These are phyloP conservation scores for Eutolmus rufibarbis DNA, from an alignment of 2,888 invertebrate species.

Conservation along the genomic window DNA sequence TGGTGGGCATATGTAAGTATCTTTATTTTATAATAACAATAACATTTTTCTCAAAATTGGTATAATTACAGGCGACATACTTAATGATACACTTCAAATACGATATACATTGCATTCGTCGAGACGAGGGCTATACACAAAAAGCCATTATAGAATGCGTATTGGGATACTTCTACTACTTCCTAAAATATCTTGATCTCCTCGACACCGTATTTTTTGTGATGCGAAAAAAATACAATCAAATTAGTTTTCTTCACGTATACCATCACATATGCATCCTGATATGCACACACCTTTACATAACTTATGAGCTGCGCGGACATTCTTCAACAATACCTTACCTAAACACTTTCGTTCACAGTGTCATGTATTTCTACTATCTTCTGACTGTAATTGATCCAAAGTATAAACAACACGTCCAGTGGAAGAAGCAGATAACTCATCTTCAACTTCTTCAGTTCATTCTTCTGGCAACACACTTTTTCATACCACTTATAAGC, in stretches of 20 bases:
- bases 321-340: constrained; percentile 71
- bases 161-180: constrained; percentile 66
- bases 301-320: constrained; percentile 71
- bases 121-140: constrained; percentile 20
- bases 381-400: constrained; percentile 77
- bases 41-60: not conserved
- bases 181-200: constrained; percentile 71
- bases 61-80: not conserved
- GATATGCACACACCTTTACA: constrained; percentile 67
- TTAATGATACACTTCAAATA: not conserved
- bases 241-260: constrained; percentile 73
- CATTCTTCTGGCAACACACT: constrained; percentile 57
- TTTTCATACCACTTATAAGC: constrained; percentile 63
- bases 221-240: constrained; percentile 73
- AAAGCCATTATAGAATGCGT: not conserved
- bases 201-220: constrained; percentile 75
- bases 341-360: constrained; percentile 78
- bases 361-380: constrained; percentile 85
- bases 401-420: constrained; percentile 72
- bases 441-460: constrained; percentile 84
- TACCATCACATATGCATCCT: constrained; percentile 79
- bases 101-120: not conserved
- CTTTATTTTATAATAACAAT: not conserved
- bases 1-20: not conserved
- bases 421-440: constrained; percentile 89